Base-by-base conservation (phyloP, 1,140 invertebrate genomes). In the Polypedilum pembai region DNA sequence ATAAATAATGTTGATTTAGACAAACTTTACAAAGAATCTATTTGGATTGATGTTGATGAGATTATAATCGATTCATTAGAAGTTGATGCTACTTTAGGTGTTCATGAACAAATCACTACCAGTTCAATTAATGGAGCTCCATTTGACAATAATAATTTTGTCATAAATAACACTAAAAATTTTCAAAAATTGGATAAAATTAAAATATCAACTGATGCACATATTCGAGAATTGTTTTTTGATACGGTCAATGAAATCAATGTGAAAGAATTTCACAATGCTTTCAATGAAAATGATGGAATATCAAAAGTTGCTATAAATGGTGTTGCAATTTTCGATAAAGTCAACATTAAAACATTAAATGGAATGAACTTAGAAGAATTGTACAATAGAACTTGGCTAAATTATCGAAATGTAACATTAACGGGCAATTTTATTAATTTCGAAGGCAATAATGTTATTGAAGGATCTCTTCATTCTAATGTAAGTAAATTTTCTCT, bases 1-100 rank as follows among this genome's bases (percentile, higher is more conserved):
- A 79, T 85, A 8, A 85, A 83, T 76, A 77, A 81, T 41, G 76
- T 80, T 20, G 77, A 80, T 18, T 73, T 85, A 18, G 76, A 78
- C 0, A 76, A 82, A 65, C 75, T 85, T 7, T 73, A 79, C 21
- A 75, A 76, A 10, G 78, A 80, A 1, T 82, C 80, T 73, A 82
- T 84, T 24, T 82, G 82, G 76, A 76, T 80, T 1, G 82, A 84
- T 77, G 24, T 33, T 33, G 79, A 79, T 73, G 76, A 78, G 56
- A 78, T 80, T 74, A 74, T 77, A 40, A 78, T 85, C 75, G 74
- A 79, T 74, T 40, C 75, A 8, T 80, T 79, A 12, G 77, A 76
- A 74, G 84, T 85, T 79, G 79, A 83, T 85, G 80, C 8, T 8
- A 15, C 15, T 5, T 40, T 41, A 7, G 17, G 10, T 1, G 40